phyloP scores from a whole-genome alignment of 2,888 invertebrate species.

The Ernsta delagoae region DNA sequence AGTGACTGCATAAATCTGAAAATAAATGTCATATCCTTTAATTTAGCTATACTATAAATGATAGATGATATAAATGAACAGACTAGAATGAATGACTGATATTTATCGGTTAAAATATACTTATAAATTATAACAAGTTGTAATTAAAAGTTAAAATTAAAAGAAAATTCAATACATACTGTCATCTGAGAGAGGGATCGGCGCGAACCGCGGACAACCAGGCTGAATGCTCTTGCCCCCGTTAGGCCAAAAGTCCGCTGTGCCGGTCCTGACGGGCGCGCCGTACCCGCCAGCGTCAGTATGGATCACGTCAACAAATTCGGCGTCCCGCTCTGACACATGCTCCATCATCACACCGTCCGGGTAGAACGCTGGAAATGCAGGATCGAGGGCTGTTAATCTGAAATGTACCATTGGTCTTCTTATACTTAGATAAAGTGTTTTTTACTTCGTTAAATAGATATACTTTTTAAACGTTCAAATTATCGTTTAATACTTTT shows the following conservation, averaged over 20 bases:
- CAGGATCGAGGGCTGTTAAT: conserved; percentile 85
- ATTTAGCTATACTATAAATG: no score
- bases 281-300: conserved; percentile 87
- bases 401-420: conserved; percentile 58
- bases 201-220: conserved; percentile 83
- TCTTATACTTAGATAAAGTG: neutral
- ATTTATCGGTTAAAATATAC: no score
- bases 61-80: no score
- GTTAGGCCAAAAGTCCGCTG: conserved; percentile 87
- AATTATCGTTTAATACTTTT: no score
- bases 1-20: conserved; percentile 85
- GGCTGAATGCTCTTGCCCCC: conserved; percentile 85
- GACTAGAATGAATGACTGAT: no score
- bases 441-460: no score
- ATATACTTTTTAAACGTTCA: no score
- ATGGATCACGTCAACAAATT: conserved; percentile 88
- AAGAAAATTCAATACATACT: conserved; percentile 57
- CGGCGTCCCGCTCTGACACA: conserved; percentile 80
- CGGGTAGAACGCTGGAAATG: conserved; percentile 85
- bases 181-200: conserved; percentile 78
- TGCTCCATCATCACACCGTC: conserved; percentile 79
- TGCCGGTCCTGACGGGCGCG: conserved; percentile 83
- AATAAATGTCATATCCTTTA: conserved; percentile 17
- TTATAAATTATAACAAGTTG: no score
- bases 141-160: no score